Evolutionary conservation across 2,888 invertebrate species (phyloP), one percentile per base, ranked within the genome.

Genomic region (Phyllotreta cruciferae): DNA sequence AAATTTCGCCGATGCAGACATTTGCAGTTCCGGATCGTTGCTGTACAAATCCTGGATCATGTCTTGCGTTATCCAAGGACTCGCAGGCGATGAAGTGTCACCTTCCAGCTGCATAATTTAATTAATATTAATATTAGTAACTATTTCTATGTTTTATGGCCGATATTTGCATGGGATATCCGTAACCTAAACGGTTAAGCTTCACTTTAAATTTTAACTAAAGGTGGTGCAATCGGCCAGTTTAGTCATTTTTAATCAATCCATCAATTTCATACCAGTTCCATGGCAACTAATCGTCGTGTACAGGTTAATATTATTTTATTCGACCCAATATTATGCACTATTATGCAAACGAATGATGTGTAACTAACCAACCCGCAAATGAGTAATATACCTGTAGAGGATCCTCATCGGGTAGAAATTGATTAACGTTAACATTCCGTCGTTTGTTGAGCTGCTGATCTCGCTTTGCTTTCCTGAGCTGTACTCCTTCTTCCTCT

Each of bases 401-500:
- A 3, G 76, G 73, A 71, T 81, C 81, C 67, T 81, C 81, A 57
- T 82, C 82, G 4, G 78, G 76, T 61, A 78, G 67, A 56, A 80
- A 66, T 49, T 76, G 74, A 56, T 78, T 79, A 39, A 77, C 74
- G 71, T 82, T 81, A 56, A 96, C 95, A 88, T 97, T 96, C 72
- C 97, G 86, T 63, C 95, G 85, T 82, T 97, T 97, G 69, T 93
- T 94, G 39, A 97, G 83, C 80, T 97, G 97, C 78, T 96, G 94
- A 80, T 98, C 98, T 66, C 97, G 84, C 82, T 97, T 97, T 76
- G 95, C 95, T 85, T 98, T 98, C 56, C 98, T 84, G 53, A 98
- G 84, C 78, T 98, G 97, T 35, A 98, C 93, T 34, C 97, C 97
- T 81, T 97, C 97, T 77, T 98, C 98, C 80, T 98, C 98, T 44